phyloP scores from a whole-genome alignment of 2,113 vertebrate species.

The Odontesthes bonariensis region DNA sequence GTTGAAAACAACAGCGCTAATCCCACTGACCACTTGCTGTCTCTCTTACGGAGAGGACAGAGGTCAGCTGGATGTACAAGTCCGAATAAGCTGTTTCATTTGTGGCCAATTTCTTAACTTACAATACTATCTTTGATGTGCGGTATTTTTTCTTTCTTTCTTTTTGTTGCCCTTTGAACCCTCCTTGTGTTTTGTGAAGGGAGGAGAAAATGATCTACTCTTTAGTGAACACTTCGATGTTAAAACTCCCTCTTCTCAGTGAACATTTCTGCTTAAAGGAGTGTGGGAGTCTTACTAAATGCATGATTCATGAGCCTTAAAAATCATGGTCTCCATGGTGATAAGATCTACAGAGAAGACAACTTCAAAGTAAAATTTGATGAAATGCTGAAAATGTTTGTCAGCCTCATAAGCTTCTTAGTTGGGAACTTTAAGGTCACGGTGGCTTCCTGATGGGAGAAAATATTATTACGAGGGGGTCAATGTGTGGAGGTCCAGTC shows the following conservation, averaged over 20 bases:
- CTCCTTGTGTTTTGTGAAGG: constrained; percentile 26
- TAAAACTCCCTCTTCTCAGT: constrained; percentile 29
- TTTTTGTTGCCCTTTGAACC: constrained; percentile 36
- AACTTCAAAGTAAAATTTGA: constrained; percentile 72
- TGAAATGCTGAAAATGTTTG: constrained; percentile 67
- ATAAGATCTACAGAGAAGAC: constrained; percentile 52
- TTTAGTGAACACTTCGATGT: constrained; percentile 18
- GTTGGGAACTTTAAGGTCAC: constrained; percentile 59
- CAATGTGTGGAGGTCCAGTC: constrained; percentile 32
- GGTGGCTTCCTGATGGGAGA: constrained; percentile 48
- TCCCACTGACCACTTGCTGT: constrained; percentile 51
- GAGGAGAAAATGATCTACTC: constrained; percentile 26
- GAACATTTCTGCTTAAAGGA: constrained; percentile 18
- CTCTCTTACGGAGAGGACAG: constrained; percentile 47
- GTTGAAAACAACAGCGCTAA: constrained; percentile 68
- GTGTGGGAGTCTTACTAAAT: constrained; percentile 7
- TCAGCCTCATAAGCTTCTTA: constrained; percentile 72
- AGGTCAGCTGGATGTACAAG: constrained; percentile 64
- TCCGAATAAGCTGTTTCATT: constrained; percentile 49
- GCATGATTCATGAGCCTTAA: constrained; percentile 41
- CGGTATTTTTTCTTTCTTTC: not conserved
- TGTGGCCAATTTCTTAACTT: constrained; percentile 37
- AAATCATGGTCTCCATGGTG: constrained; percentile 36
- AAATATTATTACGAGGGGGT: constrained; percentile 36
- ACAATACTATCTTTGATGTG: constrained; percentile 59